Evolutionary conservation across 1,140 invertebrate species (phyloP).

Genomic region (Ceratina japonica): DNA sequence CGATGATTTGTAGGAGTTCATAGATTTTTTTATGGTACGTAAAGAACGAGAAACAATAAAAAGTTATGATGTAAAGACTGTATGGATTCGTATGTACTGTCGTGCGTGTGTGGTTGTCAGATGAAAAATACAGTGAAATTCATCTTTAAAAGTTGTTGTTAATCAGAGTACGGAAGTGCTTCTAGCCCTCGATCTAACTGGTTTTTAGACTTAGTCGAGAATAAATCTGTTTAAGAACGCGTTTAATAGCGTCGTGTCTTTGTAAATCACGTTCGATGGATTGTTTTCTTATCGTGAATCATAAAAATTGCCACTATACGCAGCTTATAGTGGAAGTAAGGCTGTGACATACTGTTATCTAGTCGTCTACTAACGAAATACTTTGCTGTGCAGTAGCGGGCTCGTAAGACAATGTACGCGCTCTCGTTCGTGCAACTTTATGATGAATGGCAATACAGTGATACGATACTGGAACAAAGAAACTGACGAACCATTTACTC

Average conservation of each 20-base stretch:
- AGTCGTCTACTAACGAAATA: conserved; percentile 55
- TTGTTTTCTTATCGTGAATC: conserved; percentile 48
- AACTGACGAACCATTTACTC: conserved; percentile 35
- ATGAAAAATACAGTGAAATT: conserved; percentile 68
- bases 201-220: conserved; percentile 37
- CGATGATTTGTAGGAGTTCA: conserved; percentile 51
- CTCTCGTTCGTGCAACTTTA: conserved; percentile 52
- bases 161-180: conserved; percentile 67
- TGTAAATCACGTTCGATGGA: conserved; percentile 47
- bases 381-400: conserved; percentile 46
- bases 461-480: conserved; percentile 60
- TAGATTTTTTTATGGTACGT: conserved; percentile 56
- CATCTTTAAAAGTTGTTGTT: conserved; percentile 69
- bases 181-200: conserved; percentile 64
- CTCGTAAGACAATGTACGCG: conserved; percentile 57
- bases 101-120: conserved; percentile 66
- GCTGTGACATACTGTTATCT: conserved; percentile 65
- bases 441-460: conserved; percentile 53
- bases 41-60: conserved; percentile 48
- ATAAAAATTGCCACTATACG: conserved; percentile 43
- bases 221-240: conserved; percentile 26
- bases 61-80: conserved; percentile 66
- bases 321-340: conserved; percentile 57
- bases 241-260: conserved; percentile 33
- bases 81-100: conserved; percentile 69